A percentile compares a stretch with the other conserved stretches of the same genome.
These are phyloP conservation scores for Drosophila mulleri DNA, from an alignment of 2,888 invertebrate genomes.

Conservation along the genomic window DNA sequence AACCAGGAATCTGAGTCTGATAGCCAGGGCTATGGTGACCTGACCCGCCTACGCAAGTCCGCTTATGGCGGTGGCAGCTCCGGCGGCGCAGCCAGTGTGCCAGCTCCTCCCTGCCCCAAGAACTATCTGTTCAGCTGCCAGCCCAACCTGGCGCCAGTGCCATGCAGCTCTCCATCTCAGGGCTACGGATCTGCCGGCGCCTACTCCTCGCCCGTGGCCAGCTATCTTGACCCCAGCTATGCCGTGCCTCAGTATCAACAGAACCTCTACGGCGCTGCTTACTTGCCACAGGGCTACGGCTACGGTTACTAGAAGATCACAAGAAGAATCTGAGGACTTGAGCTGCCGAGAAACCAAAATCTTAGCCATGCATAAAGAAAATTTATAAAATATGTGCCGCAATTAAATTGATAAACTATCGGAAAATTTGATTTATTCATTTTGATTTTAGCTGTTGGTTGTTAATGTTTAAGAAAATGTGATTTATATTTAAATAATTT, in stretches of 20 bases:
- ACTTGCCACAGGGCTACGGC: conserved; percentile 59
- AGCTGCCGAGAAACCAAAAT: conserved; percentile 37
- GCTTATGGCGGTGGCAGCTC: conserved; percentile 72
- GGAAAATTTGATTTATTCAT: not conserved
- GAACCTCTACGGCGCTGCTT: conserved; percentile 50
- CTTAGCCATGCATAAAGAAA: conserved; percentile 42
- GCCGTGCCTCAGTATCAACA: conserved; percentile 65
- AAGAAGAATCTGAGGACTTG: conserved; percentile 4
- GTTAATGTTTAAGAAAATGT: not conserved
- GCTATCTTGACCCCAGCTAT: conserved; percentile 65
- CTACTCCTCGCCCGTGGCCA: conserved; percentile 78
- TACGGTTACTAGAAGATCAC: conserved; percentile 57
- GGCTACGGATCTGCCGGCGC: conserved; percentile 74
- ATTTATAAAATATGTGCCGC: conserved; percentile 50
- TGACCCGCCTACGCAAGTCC: conserved; percentile 76
- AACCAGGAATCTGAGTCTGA: conserved; percentile 43
- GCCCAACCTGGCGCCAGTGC: conserved; percentile 77
- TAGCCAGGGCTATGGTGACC: conserved; percentile 55
- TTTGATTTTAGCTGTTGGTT: not conserved
- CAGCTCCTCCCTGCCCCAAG: conserved; percentile 77
- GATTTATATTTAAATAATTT: not conserved
- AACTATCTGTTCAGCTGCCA: conserved; percentile 80
- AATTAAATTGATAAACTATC: conserved; percentile 36
- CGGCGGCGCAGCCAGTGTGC: conserved; percentile 60
- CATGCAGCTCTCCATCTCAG: conserved; percentile 68